Percentiles rank a stretch among this genome's conserved stretches.
Evolutionary conservation across 2,888 invertebrate species (phyloP).

Genomic region (Hymenopus coronatus): DNA sequence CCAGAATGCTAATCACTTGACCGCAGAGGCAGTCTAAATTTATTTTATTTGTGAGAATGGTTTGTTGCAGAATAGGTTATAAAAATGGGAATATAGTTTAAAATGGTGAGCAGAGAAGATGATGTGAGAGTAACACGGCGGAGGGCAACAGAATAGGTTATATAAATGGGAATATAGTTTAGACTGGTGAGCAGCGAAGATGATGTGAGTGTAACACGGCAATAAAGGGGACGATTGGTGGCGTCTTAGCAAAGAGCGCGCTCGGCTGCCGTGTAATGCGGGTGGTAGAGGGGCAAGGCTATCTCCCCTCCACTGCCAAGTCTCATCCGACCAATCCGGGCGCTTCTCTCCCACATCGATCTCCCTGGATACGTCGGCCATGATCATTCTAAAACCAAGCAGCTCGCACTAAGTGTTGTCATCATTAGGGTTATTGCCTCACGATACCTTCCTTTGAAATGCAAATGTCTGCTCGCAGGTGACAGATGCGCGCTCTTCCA

Average conservation of each 20-base stretch:
- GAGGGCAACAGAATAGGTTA: no score
- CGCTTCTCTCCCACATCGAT: slow-evolving; percentile 11
- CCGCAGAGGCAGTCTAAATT: no score
- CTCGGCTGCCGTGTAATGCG: neutral
- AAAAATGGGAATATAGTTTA: no score
- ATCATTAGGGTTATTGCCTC: neutral
- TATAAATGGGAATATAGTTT: no score
- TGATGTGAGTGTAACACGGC: no score
- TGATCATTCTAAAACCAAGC: slow-evolving; percentile 11
- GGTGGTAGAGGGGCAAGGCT: slow-evolving; percentile 6
- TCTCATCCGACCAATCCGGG: slow-evolving; percentile 6
- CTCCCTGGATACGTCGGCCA: slow-evolving; percentile 16
- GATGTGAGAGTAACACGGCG: no score
- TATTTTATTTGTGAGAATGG: no score
- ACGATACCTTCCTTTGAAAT: neutral
- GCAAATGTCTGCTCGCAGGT: neutral
- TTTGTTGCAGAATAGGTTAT: no score
- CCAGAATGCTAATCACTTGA: no score
- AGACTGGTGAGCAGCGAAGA: no score
- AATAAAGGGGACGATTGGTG: no score
- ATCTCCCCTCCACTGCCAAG: neutral
- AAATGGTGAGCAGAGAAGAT: no score
- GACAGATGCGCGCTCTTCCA: neutral
- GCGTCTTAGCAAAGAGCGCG: neutral
- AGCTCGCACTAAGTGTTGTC: slow-evolving; percentile 3